Evolutionary conservation across 1,140 invertebrate species (phyloP).

Genomic region (Globodera ellingtonae): DNA sequence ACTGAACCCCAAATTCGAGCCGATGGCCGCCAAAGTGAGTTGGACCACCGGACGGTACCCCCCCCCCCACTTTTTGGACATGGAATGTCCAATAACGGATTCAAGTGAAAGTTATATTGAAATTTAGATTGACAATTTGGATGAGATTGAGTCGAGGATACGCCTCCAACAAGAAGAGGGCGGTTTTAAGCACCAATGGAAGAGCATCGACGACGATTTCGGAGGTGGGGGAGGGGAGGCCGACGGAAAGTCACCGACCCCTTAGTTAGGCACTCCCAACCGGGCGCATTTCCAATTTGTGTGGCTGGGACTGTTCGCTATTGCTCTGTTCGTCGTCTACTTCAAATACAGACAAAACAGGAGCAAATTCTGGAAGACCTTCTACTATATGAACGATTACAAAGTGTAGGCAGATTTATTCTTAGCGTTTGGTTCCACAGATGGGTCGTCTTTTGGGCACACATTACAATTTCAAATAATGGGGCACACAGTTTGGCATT

Average conservation of each 20-base stretch:
- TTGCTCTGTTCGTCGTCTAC: constrained; percentile 49
- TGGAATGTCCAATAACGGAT: too few species aligned
- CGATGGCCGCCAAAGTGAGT: constrained; percentile 44
- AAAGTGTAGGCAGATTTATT: constrained; percentile 52
- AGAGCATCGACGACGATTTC: constrained; percentile 48
- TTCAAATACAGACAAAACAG: constrained; percentile 60
- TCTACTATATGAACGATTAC: constrained; percentile 63
- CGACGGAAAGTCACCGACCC: not conserved
- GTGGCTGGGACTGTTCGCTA: constrained; percentile 51
- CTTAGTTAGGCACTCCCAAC: constrained; percentile 22
- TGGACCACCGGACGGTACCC: not conserved
- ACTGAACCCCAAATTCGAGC: constrained; percentile 60
- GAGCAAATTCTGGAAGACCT: constrained; percentile 63
- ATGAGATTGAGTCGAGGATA: constrained; percentile 54
- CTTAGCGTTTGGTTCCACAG: too few species aligned
- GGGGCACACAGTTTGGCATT: too few species aligned
- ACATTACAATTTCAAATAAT: too few species aligned
- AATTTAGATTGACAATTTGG: constrained; percentile 57
- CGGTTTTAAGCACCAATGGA: constrained; percentile 50
- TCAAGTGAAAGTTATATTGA: too few species aligned
- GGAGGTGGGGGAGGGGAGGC: constrained; percentile 1
- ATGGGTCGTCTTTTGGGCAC: too few species aligned
- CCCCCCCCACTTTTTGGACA: too few species aligned
- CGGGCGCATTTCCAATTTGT: constrained; percentile 49
- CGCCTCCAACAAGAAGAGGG: constrained; percentile 37